These are phyloP conservation scores for Tenthredo amoena DNA, from an alignment of 2,888 invertebrate species.

Conservation along the genomic window DNA sequence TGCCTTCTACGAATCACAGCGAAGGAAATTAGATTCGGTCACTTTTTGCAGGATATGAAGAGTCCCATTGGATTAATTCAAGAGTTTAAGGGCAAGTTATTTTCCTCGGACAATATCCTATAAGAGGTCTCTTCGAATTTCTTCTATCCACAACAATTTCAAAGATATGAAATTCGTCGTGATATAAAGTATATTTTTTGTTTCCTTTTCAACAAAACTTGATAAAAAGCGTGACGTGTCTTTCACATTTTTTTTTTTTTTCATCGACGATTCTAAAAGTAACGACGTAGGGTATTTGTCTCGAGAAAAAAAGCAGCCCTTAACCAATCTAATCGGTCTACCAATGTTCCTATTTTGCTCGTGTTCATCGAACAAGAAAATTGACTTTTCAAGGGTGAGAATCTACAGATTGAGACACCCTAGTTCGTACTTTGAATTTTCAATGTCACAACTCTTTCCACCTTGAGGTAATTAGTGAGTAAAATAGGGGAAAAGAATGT, in stretches of 20 bases:
- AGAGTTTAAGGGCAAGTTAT: not conserved
- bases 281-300: not conserved
- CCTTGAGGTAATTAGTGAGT: not conserved
- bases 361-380: not conserved
- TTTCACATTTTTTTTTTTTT: not conserved
- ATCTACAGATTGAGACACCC: not conserved
- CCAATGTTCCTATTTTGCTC: not conserved
- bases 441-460: not conserved
- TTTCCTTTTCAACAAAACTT: not conserved
- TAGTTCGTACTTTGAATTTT: not conserved
- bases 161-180: not conserved
- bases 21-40: not conserved
- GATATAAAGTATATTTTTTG: not conserved
- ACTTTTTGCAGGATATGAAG: not conserved
- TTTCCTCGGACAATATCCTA: not conserved
- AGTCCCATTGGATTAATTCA: not conserved
- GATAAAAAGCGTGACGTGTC: not conserved
- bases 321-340: not conserved
- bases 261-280: not conserved
- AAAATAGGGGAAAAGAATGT: not conserved
- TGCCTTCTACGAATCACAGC: not conserved
- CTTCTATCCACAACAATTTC: not conserved
- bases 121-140: not conserved
- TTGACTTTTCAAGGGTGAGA: slow-evolving; percentile 2
- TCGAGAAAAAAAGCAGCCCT: not conserved